These are phyloP conservation scores for Platyrinchus mystaceus DNA, from an alignment of 2,797 vertebrate species.

Conservation along the genomic window DNA sequence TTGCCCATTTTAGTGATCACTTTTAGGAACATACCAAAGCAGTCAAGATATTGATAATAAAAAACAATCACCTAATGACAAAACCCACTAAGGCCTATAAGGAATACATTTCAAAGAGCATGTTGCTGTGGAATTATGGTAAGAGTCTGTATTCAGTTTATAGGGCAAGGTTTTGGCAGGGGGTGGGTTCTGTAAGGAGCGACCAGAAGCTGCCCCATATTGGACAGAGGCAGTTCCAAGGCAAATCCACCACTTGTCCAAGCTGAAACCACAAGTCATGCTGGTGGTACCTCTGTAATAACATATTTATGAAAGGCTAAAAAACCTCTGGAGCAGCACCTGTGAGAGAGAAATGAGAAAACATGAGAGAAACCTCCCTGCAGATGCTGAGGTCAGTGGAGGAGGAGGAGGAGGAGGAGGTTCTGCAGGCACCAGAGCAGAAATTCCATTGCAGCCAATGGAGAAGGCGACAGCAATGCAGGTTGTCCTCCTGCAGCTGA, in stretches of 20 bases:
- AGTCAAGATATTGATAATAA: neutral
- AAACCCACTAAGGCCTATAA: neutral
- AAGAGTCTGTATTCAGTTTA: neutral
- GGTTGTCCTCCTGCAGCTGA: neutral
- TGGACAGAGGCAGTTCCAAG: neutral
- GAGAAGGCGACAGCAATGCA: neutral
- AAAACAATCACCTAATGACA: neutral
- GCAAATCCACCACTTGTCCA: neutral
- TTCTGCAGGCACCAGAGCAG: neutral
- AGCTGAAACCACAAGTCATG: neutral
- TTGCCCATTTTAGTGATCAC: neutral
- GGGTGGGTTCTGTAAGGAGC: neutral
- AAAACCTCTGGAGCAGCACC: neutral
- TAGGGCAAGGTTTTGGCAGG: neutral
- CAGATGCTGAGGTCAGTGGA: neutral
- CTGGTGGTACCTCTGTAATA: neutral
- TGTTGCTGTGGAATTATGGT: neutral
- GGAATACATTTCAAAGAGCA: neutral
- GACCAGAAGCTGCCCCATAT: neutral
- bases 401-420: neutral
- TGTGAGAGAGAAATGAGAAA: neutral
- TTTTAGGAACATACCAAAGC: neutral
- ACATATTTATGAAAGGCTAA: neutral
- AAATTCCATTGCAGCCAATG: neutral
- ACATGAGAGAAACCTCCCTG: neutral